Conservation (phyloP, 2,797 vertebrate genomes). For the Danio aesculapii region DNA sequence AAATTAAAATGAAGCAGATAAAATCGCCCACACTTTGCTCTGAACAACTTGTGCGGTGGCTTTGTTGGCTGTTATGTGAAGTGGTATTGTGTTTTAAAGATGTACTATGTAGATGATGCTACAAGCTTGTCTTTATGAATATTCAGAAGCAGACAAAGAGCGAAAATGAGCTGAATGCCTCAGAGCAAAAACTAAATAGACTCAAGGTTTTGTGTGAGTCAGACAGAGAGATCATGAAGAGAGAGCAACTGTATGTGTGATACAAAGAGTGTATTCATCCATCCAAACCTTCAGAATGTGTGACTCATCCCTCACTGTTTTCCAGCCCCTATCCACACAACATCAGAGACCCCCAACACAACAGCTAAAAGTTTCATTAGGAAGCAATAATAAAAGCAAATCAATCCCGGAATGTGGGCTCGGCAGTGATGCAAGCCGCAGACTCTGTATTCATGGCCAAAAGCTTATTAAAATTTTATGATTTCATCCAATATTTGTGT, state of each 20-base stretch:
- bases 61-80: not conserved
- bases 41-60: too few species aligned
- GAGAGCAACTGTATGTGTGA: not conserved
- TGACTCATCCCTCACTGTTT: conserved; percentile 4
- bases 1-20: too few species aligned
- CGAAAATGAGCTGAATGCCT: not conserved
- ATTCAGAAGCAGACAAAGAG: conserved; percentile 3
- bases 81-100: not conserved
- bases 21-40: too few species aligned
- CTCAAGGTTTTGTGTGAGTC: not conserved
- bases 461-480: not conserved
- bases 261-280: conserved; percentile 23
- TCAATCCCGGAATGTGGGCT: not conserved
- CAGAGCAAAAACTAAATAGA: not conserved
- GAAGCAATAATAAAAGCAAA: not conserved
- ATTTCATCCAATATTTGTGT: not conserved
- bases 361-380: not conserved
- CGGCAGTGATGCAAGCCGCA: not conserved
- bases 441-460: not conserved
- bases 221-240: not conserved
- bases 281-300: conserved; percentile 4
- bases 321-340: not conserved
- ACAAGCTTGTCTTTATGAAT: not conserved
- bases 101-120: not conserved
- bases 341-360: not conserved